These are phyloP conservation scores for Trypoxylon attenuatum DNA, from an alignment of 2,888 invertebrate genomes.

Conservation along the genomic window DNA sequence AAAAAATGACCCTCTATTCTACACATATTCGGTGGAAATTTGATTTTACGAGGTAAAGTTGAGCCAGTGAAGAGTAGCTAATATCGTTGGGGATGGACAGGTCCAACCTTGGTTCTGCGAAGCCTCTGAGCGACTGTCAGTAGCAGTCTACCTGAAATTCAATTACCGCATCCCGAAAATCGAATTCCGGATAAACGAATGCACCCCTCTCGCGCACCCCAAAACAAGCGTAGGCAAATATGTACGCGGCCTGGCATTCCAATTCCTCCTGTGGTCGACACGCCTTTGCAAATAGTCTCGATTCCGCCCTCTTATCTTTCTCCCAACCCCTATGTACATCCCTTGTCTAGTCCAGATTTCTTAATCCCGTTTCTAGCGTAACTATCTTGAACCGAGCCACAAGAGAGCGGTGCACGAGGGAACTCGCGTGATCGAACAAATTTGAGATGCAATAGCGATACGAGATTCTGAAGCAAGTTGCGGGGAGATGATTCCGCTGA, in stretches of 20 bases:
- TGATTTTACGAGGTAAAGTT: too few species aligned
- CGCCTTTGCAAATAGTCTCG: constrained; percentile 31
- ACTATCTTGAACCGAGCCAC: too few species aligned
- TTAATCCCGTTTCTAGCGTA: too few species aligned
- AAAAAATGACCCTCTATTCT: too few species aligned
- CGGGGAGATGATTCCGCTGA: neutral
- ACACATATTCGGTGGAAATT: too few species aligned
- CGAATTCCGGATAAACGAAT: constrained; percentile 58
- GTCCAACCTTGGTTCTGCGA: constrained; percentile 12
- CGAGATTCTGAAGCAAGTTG: neutral
- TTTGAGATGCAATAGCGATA: too few species aligned
- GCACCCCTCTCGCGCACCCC: constrained; percentile 51
- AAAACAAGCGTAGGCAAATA: constrained; percentile 58
- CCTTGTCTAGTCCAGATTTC: too few species aligned
- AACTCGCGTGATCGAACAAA: too few species aligned
- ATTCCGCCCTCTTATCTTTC: neutral
- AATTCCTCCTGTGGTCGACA: constrained; percentile 31
- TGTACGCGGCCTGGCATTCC: constrained; percentile 39
- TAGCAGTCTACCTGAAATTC: constrained; percentile 45
- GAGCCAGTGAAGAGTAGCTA: too few species aligned
- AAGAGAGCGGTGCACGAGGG: too few species aligned
- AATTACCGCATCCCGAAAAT: constrained; percentile 54
- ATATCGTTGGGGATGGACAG: neutral
- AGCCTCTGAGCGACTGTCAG: constrained; percentile 10
- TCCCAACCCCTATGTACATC: too few species aligned